Evolutionary conservation across 2,797 vertebrate genomes (phyloP).

Genomic region (Buceros bicornis): DNA sequence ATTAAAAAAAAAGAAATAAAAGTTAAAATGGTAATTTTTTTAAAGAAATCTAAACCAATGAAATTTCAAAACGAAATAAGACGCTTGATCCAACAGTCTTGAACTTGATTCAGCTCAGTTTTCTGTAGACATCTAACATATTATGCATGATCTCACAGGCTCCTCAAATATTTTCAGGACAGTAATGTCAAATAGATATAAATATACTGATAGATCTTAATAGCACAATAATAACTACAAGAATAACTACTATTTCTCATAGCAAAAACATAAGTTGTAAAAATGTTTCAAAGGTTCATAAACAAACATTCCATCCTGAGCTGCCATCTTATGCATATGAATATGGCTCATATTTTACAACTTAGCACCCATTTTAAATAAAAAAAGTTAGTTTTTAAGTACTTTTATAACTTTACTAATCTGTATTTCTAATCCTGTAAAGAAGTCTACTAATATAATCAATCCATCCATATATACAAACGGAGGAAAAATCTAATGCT

Average conservation of each 20-base stretch:
- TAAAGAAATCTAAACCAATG: not conserved
- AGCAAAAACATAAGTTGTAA: not conserved
- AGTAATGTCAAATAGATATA: not conserved
- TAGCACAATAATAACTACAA: not conserved
- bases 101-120: not conserved
- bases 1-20: not conserved
- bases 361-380: not conserved
- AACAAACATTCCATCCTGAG: not conserved
- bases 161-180: not conserved
- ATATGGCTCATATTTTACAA: not conserved
- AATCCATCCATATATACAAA: not conserved
- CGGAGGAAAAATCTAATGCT: not conserved
- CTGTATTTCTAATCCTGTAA: not conserved
- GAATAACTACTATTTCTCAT: not conserved
- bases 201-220: not conserved
- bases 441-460: not conserved
- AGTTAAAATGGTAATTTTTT: not conserved
- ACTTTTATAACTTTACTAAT: not conserved
- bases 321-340: not conserved
- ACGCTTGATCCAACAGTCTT: not conserved
- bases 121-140: not conserved
- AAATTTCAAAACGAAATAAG: not conserved
- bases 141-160: not conserved
- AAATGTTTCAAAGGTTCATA: not conserved
- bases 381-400: not conserved